Evolutionary conservation across 2,888 invertebrate genomes (phyloP).

Genomic region (Lasioglossum villosulum): DNA sequence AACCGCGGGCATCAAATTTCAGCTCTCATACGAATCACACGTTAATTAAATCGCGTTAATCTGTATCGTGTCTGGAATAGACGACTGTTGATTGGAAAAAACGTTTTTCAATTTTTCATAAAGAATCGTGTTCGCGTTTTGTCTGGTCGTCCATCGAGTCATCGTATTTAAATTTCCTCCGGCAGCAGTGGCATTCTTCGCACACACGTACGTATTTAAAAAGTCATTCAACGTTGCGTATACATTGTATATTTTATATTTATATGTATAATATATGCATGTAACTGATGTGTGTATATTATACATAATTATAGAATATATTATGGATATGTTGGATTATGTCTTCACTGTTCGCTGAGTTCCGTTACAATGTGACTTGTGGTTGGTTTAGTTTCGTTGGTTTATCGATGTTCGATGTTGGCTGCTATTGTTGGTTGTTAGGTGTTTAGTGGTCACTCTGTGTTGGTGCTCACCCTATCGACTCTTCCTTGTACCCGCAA

Average conservation of each 20-base stretch:
- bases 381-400: constrained; percentile 83
- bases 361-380: constrained; percentile 82
- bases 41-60: constrained; percentile 30
- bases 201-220: constrained; percentile 71
- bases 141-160: background rate
- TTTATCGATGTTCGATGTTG: constrained; percentile 84
- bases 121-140: background rate
- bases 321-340: constrained; percentile 75
- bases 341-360: constrained; percentile 81
- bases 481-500: constrained; percentile 75
- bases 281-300: constrained; percentile 35
- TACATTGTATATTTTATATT: constrained; percentile 60
- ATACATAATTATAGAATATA: constrained; percentile 50
- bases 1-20: constrained; percentile 28
- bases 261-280: constrained; percentile 34
- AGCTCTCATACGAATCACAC: constrained; percentile 4
- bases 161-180: constrained; percentile 15
- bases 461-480: constrained; percentile 79
- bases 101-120: background rate
- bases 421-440: constrained; percentile 84
- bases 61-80: background rate
- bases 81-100: background rate
- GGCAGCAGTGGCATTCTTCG: constrained; percentile 68
- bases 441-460: constrained; percentile 84
- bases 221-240: constrained; percentile 66